phyloP scores from a whole-genome alignment of 2,797 vertebrate genomes.

The Ispidina picta region DNA sequence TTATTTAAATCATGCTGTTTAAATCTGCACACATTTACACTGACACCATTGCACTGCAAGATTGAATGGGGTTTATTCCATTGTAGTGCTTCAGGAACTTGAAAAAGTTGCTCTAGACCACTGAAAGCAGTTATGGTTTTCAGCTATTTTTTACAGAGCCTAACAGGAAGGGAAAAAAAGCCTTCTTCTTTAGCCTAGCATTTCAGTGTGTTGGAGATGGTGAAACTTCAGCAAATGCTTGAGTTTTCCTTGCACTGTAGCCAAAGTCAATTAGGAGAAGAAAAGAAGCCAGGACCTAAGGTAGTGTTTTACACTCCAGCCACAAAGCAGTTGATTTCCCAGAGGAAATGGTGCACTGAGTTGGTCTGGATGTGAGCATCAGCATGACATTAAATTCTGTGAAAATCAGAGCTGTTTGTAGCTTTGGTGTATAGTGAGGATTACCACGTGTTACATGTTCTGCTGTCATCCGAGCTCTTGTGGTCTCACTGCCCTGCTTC shows the following conservation, averaged over 20 bases:
- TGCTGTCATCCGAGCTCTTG: neutral
- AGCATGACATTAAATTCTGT: neutral
- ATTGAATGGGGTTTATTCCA: neutral
- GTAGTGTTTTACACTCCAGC: neutral
- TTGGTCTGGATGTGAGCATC: neutral
- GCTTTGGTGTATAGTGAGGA: neutral
- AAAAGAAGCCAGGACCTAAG: neutral
- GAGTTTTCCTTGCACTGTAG: slow-evolving; percentile 24
- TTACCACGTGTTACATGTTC: neutral
- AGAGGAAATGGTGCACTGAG: neutral
- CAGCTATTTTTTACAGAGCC: neutral
- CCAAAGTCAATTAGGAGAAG: slow-evolving; percentile 40
- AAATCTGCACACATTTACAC: too few relatives aligned
- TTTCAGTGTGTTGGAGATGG: neutral
- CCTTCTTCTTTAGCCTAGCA: neutral
- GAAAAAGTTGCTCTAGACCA: neutral
- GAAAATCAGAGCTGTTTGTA: neutral
- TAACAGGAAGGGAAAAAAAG: neutral
- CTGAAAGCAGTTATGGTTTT: neutral
- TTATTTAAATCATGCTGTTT: neutral
- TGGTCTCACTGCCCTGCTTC: neutral
- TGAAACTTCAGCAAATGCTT: slow-evolving; percentile 44
- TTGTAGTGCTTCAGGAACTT: neutral
- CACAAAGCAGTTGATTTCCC: slow-evolving; percentile 13
- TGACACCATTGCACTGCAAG: neutral